Evolutionary conservation across 2,113 vertebrate species (phyloP), one percentile per base, ranked within the genome.

Genomic region (Gadus macrocephalus): DNA sequence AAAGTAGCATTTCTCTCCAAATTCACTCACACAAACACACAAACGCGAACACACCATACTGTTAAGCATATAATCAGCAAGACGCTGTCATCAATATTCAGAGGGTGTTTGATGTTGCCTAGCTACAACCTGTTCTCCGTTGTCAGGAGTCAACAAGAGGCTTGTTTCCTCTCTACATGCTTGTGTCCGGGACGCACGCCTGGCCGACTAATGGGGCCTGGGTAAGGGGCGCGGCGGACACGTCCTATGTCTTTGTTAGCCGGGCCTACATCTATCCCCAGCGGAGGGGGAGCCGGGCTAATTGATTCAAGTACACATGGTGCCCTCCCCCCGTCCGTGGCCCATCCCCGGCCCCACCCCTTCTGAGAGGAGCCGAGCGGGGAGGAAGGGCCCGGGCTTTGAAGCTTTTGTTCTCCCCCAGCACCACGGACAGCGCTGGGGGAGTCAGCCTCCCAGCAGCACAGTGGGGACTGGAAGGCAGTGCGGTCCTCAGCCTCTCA

Each of bases 251-350:
- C 42, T 49, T 49, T 49, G 42, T 49, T 9, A 49, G 42, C 5
- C 42, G 42, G 42, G 42, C 42, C 77, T 77, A 86, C 89, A 93
- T 83, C 83, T 78, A 85, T 85, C 61, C 56, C 35, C 68, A 83
- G 84, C 87, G 81, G 72, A 49, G 73, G 82, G 74, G 91, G 89
- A 78, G 78, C 78, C 91, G 83, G 75, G 82, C 86, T 96, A 96
- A 98, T 96, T 97, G 92, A 98, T 96, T 97, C 93, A 95, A 92
- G 89, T 91, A 78, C 90, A 74, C 80, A 86, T 78, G 89, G 38
- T 78, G 77, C 89, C 86, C 78, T 63, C 80, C 79, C 86, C 85
- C 75, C 61, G 42, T 49, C 42, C 42, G 2, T 9, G 11, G 42
- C 42, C 11, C 31, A 75, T 67, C 88, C 77, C 31, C 80, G 15